Conservation (phyloP, 2,113 vertebrate genomes). For the Rhadina sibilatrix region DNA sequence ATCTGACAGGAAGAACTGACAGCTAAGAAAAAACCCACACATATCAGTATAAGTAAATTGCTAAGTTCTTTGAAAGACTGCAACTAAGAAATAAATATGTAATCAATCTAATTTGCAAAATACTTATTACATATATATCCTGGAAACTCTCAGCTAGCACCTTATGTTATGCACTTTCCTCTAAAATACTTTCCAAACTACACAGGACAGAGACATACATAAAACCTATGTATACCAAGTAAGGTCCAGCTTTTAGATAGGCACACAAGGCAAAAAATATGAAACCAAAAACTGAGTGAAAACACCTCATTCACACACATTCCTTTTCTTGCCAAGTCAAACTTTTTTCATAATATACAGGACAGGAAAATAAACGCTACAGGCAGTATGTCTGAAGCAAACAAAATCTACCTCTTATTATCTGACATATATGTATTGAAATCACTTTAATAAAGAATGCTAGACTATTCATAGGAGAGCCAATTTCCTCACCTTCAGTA, state of each 20-base stretch:
- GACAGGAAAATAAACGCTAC: background rate
- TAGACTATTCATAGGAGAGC: background rate
- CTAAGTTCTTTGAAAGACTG: background rate
- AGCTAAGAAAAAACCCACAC: conserved; percentile 32
- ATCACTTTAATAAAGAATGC: background rate
- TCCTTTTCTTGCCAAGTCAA: background rate
- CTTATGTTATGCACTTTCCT: background rate
- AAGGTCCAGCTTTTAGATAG: background rate
- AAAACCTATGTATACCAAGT: background rate
- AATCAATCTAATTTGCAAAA: background rate
- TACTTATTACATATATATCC: background rate
- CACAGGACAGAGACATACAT: background rate
- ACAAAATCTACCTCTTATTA: background rate
- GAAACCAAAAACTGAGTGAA: background rate
- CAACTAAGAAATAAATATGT: background rate
- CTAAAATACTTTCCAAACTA: background rate
- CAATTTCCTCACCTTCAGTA: background rate
- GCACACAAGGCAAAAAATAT: background rate
- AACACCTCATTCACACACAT: background rate
- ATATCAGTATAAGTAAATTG: background rate
- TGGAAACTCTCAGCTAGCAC: background rate
- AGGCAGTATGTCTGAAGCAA: background rate
- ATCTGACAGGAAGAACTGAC: conserved; percentile 86
- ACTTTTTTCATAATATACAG: background rate
- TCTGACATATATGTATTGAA: background rate